Conservation (phyloP, 2,797 vertebrate species). For the Pterois miles region DNA sequence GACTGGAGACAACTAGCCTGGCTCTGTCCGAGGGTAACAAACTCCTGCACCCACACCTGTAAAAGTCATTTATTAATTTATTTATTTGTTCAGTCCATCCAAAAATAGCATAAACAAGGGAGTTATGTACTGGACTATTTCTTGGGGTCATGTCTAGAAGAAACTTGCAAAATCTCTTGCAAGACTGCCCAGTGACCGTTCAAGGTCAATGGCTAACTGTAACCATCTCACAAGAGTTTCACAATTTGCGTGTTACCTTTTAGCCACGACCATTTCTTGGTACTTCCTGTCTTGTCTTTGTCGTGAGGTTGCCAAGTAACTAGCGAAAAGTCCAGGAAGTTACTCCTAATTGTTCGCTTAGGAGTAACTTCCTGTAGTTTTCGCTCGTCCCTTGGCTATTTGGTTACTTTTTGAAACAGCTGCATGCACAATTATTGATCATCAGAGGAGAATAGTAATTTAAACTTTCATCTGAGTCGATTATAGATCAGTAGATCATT, state of each 20-base stretch:
- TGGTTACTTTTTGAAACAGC: not conserved
- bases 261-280: not conserved
- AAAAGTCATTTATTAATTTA: not conserved
- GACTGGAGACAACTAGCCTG: not conserved
- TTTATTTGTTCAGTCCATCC: not conserved
- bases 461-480: not conserved
- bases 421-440: not conserved
- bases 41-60: not conserved
- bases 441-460: not conserved
- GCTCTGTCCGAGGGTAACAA: not conserved
- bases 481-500: not conserved
- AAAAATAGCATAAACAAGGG: not conserved
- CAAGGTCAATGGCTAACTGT: too few species aligned
- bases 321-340: not conserved
- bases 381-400: too few species aligned
- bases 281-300: not conserved
- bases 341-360: too few species aligned
- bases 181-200: too few species aligned
- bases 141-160: too few species aligned
- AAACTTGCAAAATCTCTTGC: too few species aligned
- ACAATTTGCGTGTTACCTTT: too few species aligned
- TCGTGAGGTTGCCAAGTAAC: not conserved
- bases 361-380: too few species aligned
- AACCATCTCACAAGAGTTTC: too few species aligned
- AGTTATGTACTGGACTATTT: not conserved